A percentile compares a stretch with the other conserved stretches of the same genome.
Conservation (phyloP, 1,140 invertebrate genomes). For the Bombus sylvicola region DNA sequence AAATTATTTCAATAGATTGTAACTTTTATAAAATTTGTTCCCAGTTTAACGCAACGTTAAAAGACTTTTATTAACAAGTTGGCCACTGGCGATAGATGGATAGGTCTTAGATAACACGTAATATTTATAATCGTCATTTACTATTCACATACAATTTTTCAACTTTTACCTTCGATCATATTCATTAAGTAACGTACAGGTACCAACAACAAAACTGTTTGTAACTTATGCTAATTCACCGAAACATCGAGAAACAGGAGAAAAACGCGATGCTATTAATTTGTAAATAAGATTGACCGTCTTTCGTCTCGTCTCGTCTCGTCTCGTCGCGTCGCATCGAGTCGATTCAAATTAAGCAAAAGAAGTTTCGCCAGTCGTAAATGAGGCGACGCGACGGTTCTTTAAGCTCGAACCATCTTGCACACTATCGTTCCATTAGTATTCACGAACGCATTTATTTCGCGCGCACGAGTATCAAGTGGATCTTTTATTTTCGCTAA, state of each 20-base stretch:
- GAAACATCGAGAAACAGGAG: too few species aligned
- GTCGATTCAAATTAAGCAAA: slow-evolving; percentile 49
- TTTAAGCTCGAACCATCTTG: slow-evolving; percentile 41
- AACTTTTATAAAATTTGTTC: background rate
- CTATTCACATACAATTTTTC: background rate
- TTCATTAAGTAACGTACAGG: background rate
- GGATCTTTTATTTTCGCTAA: slow-evolving; percentile 64
- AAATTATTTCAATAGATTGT: background rate
- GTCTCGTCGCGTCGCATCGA: background rate
- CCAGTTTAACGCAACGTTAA: too few species aligned
- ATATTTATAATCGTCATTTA: background rate
- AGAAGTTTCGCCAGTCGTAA: slow-evolving; percentile 3
- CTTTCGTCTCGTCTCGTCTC: background rate
- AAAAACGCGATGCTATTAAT: slow-evolving; percentile 24
- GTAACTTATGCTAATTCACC: too few species aligned
- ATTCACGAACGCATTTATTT: slow-evolving; percentile 65
- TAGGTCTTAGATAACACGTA: background rate
- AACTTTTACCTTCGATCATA: background rate
- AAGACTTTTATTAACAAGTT: background rate
- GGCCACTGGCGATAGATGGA: too few species aligned
- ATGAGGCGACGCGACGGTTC: slow-evolving; percentile 29
- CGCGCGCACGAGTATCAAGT: slow-evolving; percentile 50
- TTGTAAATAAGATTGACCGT: slow-evolving; percentile 12
- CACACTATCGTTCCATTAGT: slow-evolving; percentile 51
- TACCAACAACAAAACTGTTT: too few species aligned